These are phyloP conservation scores for Myotis planiceps DNA, from an alignment of 2,797 vertebrate species.

Conservation along the genomic window DNA sequence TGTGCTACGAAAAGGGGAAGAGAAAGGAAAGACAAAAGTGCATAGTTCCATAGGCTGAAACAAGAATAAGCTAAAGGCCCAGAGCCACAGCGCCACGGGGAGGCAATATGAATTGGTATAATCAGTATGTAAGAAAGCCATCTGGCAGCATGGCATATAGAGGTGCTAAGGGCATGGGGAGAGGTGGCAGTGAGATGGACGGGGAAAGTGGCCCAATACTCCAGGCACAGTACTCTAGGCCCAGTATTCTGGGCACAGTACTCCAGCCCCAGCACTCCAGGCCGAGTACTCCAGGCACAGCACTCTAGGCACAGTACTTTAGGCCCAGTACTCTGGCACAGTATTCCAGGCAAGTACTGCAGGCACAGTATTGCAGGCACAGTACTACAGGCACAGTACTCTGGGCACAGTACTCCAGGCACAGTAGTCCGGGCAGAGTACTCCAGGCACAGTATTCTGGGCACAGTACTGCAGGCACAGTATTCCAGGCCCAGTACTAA, in stretches of 20 bases:
- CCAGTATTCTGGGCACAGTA: no score
- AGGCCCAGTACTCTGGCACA: no score
- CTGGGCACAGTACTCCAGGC: no score
- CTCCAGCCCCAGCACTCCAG: background rate
- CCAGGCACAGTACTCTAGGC: background rate
- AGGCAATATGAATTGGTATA: background rate
- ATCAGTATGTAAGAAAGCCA: slow-evolving; percentile 5
- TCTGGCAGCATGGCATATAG: background rate
- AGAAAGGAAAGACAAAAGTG: background rate
- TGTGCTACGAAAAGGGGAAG: background rate
- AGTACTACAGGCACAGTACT: no score
- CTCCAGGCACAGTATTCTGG: background rate
- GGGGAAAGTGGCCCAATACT: background rate
- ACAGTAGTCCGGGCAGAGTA: background rate
- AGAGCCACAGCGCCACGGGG: background rate
- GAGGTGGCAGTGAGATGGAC: background rate
- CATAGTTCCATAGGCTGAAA: background rate
- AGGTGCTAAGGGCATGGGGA: background rate
- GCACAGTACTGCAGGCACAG: no score
- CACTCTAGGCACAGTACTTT: no score
- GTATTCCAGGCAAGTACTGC: no score
- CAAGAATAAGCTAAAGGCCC: background rate
- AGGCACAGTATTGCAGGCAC: no score
- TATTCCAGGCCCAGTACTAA: background rate
- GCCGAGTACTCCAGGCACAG: no score